These are phyloP conservation scores for Meta bourneti DNA, from an alignment of 2,888 invertebrate genomes.

Conservation along the genomic window DNA sequence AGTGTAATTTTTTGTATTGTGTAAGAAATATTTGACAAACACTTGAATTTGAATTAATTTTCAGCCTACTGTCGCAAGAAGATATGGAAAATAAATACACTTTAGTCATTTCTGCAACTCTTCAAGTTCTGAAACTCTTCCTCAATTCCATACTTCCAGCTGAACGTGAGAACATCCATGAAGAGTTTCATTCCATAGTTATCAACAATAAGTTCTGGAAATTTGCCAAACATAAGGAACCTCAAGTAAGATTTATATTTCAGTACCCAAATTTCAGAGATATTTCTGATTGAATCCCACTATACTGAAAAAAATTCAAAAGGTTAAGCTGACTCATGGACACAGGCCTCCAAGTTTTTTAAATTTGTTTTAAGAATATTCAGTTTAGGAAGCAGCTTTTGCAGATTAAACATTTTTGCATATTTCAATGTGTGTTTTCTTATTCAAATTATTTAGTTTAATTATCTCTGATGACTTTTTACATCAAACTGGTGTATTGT, in stretches of 20 bases:
- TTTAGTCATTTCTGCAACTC: slow-evolving; percentile 85
- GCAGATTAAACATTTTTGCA: not conserved
- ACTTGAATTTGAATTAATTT: not conserved
- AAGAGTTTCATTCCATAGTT: slow-evolving; percentile 84
- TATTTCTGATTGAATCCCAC: not conserved
- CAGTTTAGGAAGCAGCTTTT: too few relatives aligned
- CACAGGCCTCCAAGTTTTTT: too few relatives aligned
- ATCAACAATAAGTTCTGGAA: slow-evolving; percentile 87
- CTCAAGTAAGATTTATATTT: slow-evolving; percentile 79
- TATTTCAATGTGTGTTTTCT: too few relatives aligned
- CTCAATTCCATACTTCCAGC: slow-evolving; percentile 83
- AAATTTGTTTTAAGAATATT: too few relatives aligned
- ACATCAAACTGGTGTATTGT: too few relatives aligned
- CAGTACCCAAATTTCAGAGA: not conserved
- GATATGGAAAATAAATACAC: slow-evolving; percentile 87
- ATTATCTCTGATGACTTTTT: too few relatives aligned
- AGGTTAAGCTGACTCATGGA: too few relatives aligned
- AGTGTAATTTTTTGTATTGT: not conserved
- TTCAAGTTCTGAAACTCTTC: slow-evolving; percentile 86
- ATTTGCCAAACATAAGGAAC: slow-evolving; percentile 84
- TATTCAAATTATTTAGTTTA: not conserved
- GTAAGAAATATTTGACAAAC: not conserved
- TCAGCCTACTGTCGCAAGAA: slow-evolving; percentile 84
- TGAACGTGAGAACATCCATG: slow-evolving; percentile 83
- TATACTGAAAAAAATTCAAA: not conserved